Percentiles rank a stretch among this genome's conserved stretches.
phyloP scores from a whole-genome alignment of 2,888 invertebrate species.

The Caenorhabditis panamensis region DNA sequence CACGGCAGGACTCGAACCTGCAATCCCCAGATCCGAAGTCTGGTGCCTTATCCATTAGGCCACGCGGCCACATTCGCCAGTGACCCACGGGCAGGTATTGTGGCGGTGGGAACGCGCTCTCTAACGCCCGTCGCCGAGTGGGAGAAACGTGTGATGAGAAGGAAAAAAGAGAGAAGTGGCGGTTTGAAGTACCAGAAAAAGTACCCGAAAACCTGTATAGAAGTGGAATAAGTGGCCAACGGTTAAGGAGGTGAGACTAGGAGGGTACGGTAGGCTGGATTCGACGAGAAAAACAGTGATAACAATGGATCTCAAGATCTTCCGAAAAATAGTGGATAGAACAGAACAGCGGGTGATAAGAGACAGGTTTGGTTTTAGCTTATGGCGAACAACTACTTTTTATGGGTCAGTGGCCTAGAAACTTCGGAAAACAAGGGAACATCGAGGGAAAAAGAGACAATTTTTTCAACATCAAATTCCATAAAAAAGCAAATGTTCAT shows the following conservation, averaged over 20 bases:
- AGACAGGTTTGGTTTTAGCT: not conserved
- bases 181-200: no score
- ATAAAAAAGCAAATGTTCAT: no score
- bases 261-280: not conserved
- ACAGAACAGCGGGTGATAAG: not conserved
- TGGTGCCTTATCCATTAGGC: conserved; percentile 74
- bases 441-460: not conserved
- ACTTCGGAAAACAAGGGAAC: not conserved
- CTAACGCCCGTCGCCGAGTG: not conserved
- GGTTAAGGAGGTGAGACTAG: not conserved
- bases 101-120: not conserved
- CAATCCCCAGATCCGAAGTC: conserved; percentile 73
- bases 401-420: conserved; percentile 1
- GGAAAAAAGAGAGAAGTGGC: no score
- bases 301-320: no score
- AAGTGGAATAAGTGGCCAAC: no score
- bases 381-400: not conserved
- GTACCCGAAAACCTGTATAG: not conserved
- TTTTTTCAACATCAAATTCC: no score
- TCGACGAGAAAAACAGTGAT: no score
- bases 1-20: conserved; percentile 71
- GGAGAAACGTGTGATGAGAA: no score
- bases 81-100: not conserved
- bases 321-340: no score
- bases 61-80: conserved; percentile 64